Evolutionary conservation across 2,888 invertebrate species (phyloP).

Genomic region (Willowsia nigromaculata): DNA sequence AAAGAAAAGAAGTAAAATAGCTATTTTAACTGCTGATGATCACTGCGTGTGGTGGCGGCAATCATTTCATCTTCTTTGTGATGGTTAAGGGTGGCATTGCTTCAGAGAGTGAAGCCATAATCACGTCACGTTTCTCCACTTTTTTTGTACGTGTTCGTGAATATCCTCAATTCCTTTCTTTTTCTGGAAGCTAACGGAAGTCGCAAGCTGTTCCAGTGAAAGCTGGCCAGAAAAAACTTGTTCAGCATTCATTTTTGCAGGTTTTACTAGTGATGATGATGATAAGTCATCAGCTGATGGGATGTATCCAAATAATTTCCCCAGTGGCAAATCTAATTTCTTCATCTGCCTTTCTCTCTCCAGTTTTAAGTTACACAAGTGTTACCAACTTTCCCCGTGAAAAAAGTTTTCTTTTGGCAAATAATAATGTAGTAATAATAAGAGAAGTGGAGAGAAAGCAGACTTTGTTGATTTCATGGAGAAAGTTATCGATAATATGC

Average conservation of each 20-base stretch:
- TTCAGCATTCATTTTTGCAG: not conserved
- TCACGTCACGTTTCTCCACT: conserved; percentile 8
- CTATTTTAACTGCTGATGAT: conserved; percentile 10
- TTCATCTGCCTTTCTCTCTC: not conserved
- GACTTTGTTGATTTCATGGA: conserved; percentile 25
- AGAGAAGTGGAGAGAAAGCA: not conserved
- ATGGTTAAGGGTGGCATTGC: not conserved
- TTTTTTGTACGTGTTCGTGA: not conserved
- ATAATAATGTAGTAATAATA: conserved; percentile 25
- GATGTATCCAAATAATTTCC: conserved; percentile 54
- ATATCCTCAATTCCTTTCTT: not conserved
- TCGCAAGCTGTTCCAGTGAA: not conserved
- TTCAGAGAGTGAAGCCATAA: not conserved
- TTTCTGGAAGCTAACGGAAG: not conserved
- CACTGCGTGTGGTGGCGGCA: not conserved
- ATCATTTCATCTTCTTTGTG: not conserved
- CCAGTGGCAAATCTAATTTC: conserved; percentile 50
- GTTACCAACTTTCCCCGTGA: not conserved
- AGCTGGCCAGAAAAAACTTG: not conserved
- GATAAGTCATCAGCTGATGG: conserved; percentile 18
- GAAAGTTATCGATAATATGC: conserved; percentile 26
- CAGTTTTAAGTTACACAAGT: not conserved
- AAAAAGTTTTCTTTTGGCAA: conserved; percentile 33
- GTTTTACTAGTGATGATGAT: not conserved
- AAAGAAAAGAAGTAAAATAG: not conserved